A percentile compares a stretch with the other conserved stretches of the same genome.
Conservation (phyloP, 2,797 vertebrate species). For the Acipenser transmontanus region DNA sequence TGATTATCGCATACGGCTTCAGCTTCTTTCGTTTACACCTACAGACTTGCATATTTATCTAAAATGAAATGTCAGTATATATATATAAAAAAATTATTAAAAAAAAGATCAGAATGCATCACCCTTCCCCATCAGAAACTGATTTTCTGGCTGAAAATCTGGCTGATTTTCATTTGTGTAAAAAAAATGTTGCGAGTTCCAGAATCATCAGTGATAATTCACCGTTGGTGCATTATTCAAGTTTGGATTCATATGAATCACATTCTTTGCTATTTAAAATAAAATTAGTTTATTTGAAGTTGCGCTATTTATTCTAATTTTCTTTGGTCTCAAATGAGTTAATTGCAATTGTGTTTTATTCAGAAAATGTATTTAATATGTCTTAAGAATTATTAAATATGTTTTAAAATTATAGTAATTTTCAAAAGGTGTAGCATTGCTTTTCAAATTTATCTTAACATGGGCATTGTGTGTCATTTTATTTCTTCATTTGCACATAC, state of each 20-base stretch:
- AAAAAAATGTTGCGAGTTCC: too few species aligned
- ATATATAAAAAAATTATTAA: not conserved
- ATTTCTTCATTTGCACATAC: slow-evolving; percentile 5
- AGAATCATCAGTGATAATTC: too few species aligned
- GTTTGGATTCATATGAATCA: too few species aligned
- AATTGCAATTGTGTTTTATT: slow-evolving; percentile 8
- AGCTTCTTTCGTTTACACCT: not conserved
- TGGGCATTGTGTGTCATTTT: slow-evolving; percentile 3
- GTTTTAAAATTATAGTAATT: not conserved
- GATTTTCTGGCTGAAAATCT: too few species aligned
- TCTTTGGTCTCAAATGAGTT: not conserved
- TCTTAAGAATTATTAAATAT: slow-evolving; percentile 2
- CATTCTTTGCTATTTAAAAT: not conserved
- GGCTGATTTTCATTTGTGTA: too few species aligned
- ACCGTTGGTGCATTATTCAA: too few species aligned
- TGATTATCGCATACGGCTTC: not conserved
- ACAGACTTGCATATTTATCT: not conserved
- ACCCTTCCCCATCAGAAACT: too few species aligned
- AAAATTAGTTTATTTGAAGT: not conserved
- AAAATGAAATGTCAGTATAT: not conserved
- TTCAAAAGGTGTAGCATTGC: too few species aligned
- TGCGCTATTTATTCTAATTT: not conserved
- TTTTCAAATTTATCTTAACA: too few species aligned
- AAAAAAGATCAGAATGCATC: too few species aligned
- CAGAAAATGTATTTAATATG: not conserved